These are phyloP conservation scores for Drosophila siamana DNA, from an alignment of 2,888 invertebrate species.

Conservation along the genomic window DNA sequence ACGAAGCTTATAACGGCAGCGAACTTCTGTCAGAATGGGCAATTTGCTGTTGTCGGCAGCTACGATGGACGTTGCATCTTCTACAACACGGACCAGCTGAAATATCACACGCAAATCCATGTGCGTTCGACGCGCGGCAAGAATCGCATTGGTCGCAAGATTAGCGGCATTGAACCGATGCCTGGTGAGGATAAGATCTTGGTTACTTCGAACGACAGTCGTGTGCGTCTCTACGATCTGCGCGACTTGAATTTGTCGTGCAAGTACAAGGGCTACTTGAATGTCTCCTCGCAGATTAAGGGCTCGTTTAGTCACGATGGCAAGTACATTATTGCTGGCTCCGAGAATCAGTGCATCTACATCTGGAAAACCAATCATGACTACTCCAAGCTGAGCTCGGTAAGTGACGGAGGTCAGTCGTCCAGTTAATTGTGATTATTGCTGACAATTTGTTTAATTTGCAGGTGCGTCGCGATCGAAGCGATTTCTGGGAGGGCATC, in stretches of 20 bases:
- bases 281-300: slow-evolving; percentile 98
- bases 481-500: slow-evolving; percentile 98
- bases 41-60: slow-evolving; percentile 98
- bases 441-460: slow-evolving; percentile 8
- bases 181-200: slow-evolving; percentile 97
- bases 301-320: slow-evolving; percentile 99
- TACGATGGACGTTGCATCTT: slow-evolving; percentile 99
- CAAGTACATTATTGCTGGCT: slow-evolving; percentile 98
- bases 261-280: slow-evolving; percentile 97
- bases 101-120: slow-evolving; percentile 99
- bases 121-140: slow-evolving; percentile 98
- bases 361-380: slow-evolving; percentile 99
- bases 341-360: slow-evolving; percentile 98
- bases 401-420: slow-evolving; percentile 69
- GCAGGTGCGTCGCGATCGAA: slow-evolving; percentile 94
- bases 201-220: slow-evolving; percentile 98
- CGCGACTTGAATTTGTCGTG: slow-evolving; percentile 97
- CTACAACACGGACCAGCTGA: slow-evolving; percentile 98
- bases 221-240: slow-evolving; percentile 97
- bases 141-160: slow-evolving; percentile 97
- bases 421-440: too few species aligned
- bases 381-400: slow-evolving; percentile 96
- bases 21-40: slow-evolving; percentile 98
- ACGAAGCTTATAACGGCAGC: slow-evolving; percentile 98
- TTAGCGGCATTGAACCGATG: slow-evolving; percentile 98